These are phyloP conservation scores for Drosophila saltans DNA, from an alignment of 1,140 invertebrate species.

Conservation along the genomic window DNA sequence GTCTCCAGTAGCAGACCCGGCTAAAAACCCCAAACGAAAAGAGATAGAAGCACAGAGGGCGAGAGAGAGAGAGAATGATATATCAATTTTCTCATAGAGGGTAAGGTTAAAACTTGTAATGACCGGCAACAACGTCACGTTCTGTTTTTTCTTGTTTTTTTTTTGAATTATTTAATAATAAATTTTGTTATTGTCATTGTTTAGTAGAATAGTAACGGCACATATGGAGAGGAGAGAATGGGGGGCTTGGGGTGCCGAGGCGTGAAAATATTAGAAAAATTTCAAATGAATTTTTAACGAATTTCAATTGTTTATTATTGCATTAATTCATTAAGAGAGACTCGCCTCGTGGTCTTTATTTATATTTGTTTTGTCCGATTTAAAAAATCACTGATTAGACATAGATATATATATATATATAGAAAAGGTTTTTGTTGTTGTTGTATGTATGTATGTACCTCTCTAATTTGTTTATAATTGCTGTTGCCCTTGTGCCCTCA, in stretches of 20 bases:
- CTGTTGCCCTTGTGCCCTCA: slow-evolving; percentile 14
- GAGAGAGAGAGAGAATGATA: not conserved
- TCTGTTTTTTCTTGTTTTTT: slow-evolving; percentile 37
- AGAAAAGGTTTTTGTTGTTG: not conserved
- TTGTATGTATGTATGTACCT: not conserved
- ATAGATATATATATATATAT: too few relatives aligned
- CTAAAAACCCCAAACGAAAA: slow-evolving; percentile 22
- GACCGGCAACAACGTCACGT: slow-evolving; percentile 34
- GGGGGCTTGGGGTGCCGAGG: not conserved
- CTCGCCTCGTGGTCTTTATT: not conserved
- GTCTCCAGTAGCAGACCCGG: slow-evolving; percentile 21
- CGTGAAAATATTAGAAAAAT: slow-evolving; percentile 22
- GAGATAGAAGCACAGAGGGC: not conserved
- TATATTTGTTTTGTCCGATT: slow-evolving; percentile 7
- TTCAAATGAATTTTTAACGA: slow-evolving; percentile 41
- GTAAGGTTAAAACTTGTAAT: slow-evolving; percentile 34
- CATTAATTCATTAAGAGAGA: slow-evolving; percentile 42
- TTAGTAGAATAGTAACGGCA: not conserved
- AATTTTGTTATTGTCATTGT: slow-evolving; percentile 22
- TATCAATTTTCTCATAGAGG: slow-evolving; percentile 30
- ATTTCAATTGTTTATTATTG: slow-evolving; percentile 46
- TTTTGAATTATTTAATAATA: slow-evolving; percentile 37
- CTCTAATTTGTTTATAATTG: slow-evolving; percentile 21
- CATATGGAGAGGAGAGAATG: too few relatives aligned
- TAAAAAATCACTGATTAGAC: slow-evolving; percentile 2